Base-by-base conservation (phyloP, 2,113 vertebrate genomes). In the Tyrannus savana region DNA sequence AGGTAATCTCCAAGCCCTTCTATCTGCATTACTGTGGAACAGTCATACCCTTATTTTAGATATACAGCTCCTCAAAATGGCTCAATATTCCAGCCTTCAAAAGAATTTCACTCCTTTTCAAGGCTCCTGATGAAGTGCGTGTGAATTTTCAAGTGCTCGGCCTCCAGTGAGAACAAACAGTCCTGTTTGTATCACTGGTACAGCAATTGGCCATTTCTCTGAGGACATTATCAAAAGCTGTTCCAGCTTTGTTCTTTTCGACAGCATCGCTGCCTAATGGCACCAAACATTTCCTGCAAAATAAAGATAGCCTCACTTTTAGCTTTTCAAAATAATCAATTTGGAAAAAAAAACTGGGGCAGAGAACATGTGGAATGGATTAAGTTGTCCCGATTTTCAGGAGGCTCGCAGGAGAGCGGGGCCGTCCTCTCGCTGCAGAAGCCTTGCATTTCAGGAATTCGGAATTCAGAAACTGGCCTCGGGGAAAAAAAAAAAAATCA, bases 231-330 rank as follows among this genome's bases (percentile, higher is more conserved):
- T 90, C 92, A 96, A 96, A 96, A 96, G 83, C 92, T 88, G 86
- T 95, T 95, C 85, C 96, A 96, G 92, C 92, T 97, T 96, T 95
- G 90, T 93, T 95, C 93, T 95, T 88, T 84, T 85, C 92, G 87
- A 73, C 44, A 93, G 88, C 52, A 4, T 81, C 59, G 76, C 93
- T 89, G 90, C 90, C 85, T 96, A 92, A 96, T 81, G 90, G 93
- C 88, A 96, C 82, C 96, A 96, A 96, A 94, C 83, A 95, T 74
- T 92, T 94, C 96, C 95, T 93, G 83, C 82, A 92, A 96, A 96
- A 96, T 95, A 95, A 95, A 96, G 96, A 96, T 68, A 96, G 82
- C 82, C 68, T 93, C 74, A 77, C 87, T 90, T 85, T 90, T 84
- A 30, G 80, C 88, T 90, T 95, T 94, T 95, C 92, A 93, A 96